Conservation (phyloP, 2,888 invertebrate genomes). For the Euplagia quadripunctaria region DNA sequence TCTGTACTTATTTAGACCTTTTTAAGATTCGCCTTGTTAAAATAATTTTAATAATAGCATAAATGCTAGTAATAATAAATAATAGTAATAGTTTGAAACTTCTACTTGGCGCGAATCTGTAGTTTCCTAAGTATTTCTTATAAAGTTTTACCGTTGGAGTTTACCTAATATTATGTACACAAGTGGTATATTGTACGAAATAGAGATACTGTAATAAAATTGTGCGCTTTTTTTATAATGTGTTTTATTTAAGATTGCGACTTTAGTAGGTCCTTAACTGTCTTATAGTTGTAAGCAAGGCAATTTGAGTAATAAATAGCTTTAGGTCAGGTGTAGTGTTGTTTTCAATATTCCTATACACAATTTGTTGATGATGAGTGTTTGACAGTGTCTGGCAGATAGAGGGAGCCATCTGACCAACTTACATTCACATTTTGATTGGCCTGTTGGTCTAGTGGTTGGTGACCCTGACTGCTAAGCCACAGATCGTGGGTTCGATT, state of each 20-base stretch:
- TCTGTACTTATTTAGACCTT: constrained; percentile 51
- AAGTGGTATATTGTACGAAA: constrained; percentile 61
- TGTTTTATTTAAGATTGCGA: constrained; percentile 31
- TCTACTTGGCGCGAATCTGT: constrained; percentile 58
- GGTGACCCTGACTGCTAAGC: no score
- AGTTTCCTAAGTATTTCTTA: constrained; percentile 49
- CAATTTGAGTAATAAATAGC: no score
- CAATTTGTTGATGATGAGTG: no score
- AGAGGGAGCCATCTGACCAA: no score
- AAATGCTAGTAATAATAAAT: constrained; percentile 25
- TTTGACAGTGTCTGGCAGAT: no score
- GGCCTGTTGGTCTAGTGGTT: no score
- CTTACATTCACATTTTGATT: no score
- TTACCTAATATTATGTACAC: constrained; percentile 55
- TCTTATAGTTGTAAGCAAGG: no score
- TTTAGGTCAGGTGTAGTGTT: no score
- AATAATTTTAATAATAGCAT: constrained; percentile 47
- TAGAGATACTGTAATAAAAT: constrained; percentile 69
- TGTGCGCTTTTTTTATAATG: constrained; percentile 65
- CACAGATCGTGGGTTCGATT: no score
- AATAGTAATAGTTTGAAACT: constrained; percentile 50
- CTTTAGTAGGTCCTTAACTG: neutral
- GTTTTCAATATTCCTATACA: no score
- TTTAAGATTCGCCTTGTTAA: constrained; percentile 58
- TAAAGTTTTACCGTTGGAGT: constrained; percentile 58